phyloP scores from a whole-genome alignment of 2,888 invertebrate species.

The Dendrolimus pini region DNA sequence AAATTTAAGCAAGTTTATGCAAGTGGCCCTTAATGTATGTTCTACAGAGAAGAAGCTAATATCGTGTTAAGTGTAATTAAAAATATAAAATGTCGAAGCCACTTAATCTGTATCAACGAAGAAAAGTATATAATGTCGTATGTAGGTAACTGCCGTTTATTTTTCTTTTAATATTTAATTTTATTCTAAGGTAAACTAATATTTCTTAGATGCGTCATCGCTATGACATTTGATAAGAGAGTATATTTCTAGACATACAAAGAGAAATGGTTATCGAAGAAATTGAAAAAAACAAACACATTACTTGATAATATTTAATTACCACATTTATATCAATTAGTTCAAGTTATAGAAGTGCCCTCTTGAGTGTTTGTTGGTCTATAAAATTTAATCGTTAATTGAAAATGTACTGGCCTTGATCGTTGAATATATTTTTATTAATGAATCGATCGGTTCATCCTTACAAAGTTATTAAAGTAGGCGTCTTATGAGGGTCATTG shows the following conservation, averaged over 20 bases:
- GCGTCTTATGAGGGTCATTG: too few species aligned
- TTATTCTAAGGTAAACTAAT: slow-evolving; percentile 8
- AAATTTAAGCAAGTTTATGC: too few species aligned
- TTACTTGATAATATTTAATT: slow-evolving; percentile 1
- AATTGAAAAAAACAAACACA: background rate
- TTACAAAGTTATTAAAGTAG: too few species aligned
- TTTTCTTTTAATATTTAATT: slow-evolving; percentile 19
- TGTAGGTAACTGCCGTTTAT: slow-evolving; percentile 4
- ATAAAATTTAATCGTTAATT: background rate
- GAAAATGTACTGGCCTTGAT: background rate
- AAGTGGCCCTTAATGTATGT: too few species aligned
- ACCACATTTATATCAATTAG: slow-evolving; percentile 3
- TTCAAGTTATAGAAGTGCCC: background rate
- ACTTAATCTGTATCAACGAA: too few species aligned
- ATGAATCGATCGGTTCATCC: background rate
- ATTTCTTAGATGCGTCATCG: slow-evolving; percentile 12
- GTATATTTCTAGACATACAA: slow-evolving; percentile 16
- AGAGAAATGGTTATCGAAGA: slow-evolving; percentile 1
- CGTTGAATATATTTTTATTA: background rate
- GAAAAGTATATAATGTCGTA: too few species aligned
- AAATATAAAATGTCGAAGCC: too few species aligned
- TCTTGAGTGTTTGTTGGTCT: background rate
- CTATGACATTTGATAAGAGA: slow-evolving; percentile 38
- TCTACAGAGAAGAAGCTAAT: too few species aligned
- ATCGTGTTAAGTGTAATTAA: too few species aligned